Evolutionary conservation across 2,888 invertebrate genomes (phyloP).

Genomic region (Auanema sp.): DNA sequence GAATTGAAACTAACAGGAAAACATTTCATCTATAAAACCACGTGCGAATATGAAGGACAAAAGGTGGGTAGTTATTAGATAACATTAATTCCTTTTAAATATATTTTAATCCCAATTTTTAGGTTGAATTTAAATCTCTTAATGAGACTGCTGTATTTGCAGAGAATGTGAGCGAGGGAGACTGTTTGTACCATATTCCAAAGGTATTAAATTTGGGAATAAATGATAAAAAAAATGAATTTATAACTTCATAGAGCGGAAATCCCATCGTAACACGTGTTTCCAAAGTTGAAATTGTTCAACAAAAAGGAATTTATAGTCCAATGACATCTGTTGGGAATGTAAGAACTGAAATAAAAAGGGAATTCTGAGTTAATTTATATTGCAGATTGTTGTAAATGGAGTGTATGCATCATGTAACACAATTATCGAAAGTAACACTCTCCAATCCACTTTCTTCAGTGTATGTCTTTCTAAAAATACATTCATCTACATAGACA

Average conservation of each 20-base stretch:
- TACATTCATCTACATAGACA: too few relatives aligned
- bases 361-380: not conserved
- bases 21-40: conserved; percentile 9
- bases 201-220: not conserved
- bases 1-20: conserved; percentile 7
- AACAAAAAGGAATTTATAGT: conserved; percentile 10
- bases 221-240: not conserved
- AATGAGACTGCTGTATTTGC: not conserved
- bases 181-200: conserved; percentile 3
- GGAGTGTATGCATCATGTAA: not conserved
- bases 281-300: not conserved
- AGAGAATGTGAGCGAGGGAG: not conserved
- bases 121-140: conserved; percentile 1
- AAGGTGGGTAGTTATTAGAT: conserved; percentile 6
- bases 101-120: not conserved
- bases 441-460: conserved; percentile 3
- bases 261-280: not conserved
- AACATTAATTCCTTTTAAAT: not conserved
- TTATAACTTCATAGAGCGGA: not conserved
- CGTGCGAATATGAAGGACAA: not conserved
- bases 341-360: not conserved
- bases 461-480: not conserved
- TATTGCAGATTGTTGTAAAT: conserved; percentile 5
- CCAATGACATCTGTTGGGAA: conserved; percentile 12
- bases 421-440: not conserved